phyloP scores from a whole-genome alignment of 2,797 vertebrate species.

The Petrocephalus sullivani region DNA sequence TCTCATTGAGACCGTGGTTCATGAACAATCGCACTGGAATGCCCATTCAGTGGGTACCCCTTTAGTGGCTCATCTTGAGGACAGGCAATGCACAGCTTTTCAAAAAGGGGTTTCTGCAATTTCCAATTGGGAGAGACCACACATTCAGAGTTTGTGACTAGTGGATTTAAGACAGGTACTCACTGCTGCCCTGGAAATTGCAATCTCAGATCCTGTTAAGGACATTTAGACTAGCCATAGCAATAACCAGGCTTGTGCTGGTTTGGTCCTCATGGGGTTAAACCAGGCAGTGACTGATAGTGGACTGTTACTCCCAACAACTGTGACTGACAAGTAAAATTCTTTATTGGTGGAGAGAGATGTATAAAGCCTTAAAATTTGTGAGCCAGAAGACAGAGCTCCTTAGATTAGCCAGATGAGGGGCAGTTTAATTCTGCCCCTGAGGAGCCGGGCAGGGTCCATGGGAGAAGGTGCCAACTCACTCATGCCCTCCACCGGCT shows the following conservation, averaged over 20 bases:
- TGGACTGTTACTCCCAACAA: no score
- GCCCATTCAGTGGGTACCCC: no score
- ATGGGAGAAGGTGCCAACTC: not conserved
- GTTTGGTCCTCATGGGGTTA: not conserved
- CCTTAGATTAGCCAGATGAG: not conserved
- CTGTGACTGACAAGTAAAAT: no score
- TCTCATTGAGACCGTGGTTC: not conserved
- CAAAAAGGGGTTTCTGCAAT: not conserved
- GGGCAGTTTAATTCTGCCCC: not conserved
- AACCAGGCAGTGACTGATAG: no score
- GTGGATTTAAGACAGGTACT: no score
- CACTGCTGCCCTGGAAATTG: not conserved
- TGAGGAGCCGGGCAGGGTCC: not conserved
- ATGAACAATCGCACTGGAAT: not conserved
- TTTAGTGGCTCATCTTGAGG: not conserved
- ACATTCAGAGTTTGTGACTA: not conserved
- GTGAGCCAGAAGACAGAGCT: not conserved
- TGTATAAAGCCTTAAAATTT: not conserved
- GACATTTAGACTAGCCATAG: not conserved
- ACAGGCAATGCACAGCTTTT: not conserved
- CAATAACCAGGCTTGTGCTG: not conserved
- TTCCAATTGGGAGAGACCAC: not conserved
- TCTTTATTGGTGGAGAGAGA: not conserved
- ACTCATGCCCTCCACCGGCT: not conserved
- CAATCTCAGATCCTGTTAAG: not conserved